Evolutionary conservation across 1,140 invertebrate genomes (phyloP).

Genomic region (Ladona fulva): DNA sequence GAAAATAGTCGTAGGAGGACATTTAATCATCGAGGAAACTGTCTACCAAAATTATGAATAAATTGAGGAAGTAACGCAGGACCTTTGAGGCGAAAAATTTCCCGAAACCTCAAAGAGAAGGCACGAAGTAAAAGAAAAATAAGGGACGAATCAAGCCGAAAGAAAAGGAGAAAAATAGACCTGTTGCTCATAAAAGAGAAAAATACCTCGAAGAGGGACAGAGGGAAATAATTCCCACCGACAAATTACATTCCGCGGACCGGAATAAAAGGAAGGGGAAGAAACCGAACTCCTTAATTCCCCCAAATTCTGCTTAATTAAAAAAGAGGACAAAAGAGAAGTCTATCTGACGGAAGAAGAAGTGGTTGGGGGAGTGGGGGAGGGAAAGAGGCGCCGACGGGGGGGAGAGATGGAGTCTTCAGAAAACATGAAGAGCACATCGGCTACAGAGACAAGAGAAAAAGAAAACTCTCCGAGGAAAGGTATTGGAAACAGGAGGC

Average conservation of each 20-base stretch:
- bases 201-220: not conserved
- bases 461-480: too few relatives aligned
- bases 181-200: not conserved
- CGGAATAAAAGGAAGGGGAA: not conserved
- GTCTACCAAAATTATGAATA: too few relatives aligned
- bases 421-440: not conserved
- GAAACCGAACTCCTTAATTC: not conserved
- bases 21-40: too few relatives aligned
- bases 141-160: not conserved
- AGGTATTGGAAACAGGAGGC: not conserved
- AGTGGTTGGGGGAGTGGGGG: not conserved
- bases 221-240: not conserved
- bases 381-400: not conserved
- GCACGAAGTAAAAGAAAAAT: not conserved
- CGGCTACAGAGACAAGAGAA: too few relatives aligned
- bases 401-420: not conserved
- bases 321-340: not conserved
- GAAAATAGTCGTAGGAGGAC: too few relatives aligned
- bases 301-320: slow-evolving; percentile 10
- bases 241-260: not conserved
- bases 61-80: too few relatives aligned
- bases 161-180: not conserved
- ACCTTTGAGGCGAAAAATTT: too few relatives aligned
- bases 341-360: not conserved
- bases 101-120: not conserved